A percentile compares a stretch with the other conserved stretches of the same genome.
Conservation (phyloP, 2,113 vertebrate species). For the Ahaetulla prasina region DNA sequence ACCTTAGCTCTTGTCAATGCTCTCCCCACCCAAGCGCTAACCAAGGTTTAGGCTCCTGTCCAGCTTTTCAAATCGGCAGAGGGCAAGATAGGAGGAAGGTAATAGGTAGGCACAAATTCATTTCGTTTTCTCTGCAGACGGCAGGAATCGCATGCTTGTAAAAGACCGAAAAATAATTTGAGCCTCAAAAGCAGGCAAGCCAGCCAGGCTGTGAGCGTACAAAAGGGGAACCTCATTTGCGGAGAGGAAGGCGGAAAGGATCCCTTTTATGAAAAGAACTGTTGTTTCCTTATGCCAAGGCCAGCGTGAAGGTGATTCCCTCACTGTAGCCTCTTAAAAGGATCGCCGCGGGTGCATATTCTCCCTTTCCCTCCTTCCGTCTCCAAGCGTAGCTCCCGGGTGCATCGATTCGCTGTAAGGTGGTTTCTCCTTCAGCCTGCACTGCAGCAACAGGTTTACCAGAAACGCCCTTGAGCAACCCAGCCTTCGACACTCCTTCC, state of each 20-base stretch:
- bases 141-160: background rate
- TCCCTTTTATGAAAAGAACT: background rate
- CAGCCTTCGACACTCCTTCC: background rate
- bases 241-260: background rate
- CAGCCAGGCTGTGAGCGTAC: background rate
- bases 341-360: background rate
- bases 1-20: background rate
- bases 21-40: background rate
- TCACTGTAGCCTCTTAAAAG: background rate
- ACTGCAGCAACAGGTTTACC: background rate
- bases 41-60: background rate
- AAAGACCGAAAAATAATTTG: background rate
- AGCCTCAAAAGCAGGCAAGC: background rate
- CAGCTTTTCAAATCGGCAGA: background rate
- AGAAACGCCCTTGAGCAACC: constrained; percentile 8
- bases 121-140: background rate
- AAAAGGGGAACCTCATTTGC: background rate
- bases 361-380: background rate
- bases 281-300: background rate
- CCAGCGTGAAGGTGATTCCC: background rate
- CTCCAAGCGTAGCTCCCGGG: background rate
- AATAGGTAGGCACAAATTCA: background rate
- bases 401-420: background rate
- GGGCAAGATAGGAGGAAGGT: background rate
- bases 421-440: background rate